Base-by-base conservation (phyloP, 2,888 invertebrate species). In the Eristalis intricaria region DNA sequence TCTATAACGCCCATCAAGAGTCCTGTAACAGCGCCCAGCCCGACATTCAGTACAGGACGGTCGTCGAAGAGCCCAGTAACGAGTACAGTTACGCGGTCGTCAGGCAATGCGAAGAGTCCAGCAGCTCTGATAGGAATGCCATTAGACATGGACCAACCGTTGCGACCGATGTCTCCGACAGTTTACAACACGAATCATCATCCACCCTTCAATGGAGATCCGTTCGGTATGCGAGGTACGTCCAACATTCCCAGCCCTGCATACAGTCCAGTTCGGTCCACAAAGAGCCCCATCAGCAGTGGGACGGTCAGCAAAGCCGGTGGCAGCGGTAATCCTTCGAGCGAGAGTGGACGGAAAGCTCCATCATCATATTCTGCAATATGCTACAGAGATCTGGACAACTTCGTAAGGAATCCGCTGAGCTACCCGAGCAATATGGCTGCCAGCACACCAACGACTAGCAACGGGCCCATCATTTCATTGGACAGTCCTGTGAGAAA, bases 171-270 rank as follows among this genome's bases (percentile, higher is more conserved):
- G 87, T 87, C 87, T 11, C 87, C 87, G 29, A 75, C 87, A n/a
- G 87, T 87, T 10, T 87, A 60, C 50, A 87, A 87, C 50, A 84
- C 84, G 84, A 87, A 87, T 10, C 32, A 32, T 29, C 79, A 87
- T 23, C 40, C 71, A 1, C 29, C 76, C 1, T 80, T 73, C 15
- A 87, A 84, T 38, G 78, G 65, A 0, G 87, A 87, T n/a, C 75
- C 76, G 0, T 84, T 80, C 29, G 73, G 56, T 13, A 66, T 87
- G 69, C 79, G 84, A 0, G 71, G 50, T 2, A 32, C 83, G 7
- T 70, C 80, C 0, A 79, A 65, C 4, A 83, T 84, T 0, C 83
- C 87, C 10, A 87, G 83, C 66, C 83, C 86, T 1, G 78, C 79
- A 4, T 87, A 75, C 26, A 87, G 87, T 10, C 87, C 79, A 8